These are phyloP conservation scores for Habrosyne pyritoides DNA, from an alignment of 2,888 invertebrate genomes.

Conservation along the genomic window DNA sequence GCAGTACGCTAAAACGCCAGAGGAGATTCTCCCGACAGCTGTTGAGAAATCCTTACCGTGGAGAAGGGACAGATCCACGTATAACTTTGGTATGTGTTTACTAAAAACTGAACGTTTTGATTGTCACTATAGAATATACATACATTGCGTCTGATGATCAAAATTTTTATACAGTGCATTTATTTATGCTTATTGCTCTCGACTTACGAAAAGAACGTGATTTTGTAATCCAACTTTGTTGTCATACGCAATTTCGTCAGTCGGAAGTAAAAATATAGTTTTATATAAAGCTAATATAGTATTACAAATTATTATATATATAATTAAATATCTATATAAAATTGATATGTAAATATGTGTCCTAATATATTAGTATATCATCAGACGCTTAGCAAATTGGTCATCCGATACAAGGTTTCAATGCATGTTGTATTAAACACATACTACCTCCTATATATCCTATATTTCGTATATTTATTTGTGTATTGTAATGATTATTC, in stretches of 20 bases:
- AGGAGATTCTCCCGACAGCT: slow-evolving; percentile 87
- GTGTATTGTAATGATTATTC: background rate
- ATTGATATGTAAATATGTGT: background rate
- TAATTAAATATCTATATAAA: background rate
- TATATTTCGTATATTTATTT: background rate
- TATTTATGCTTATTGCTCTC: slow-evolving; percentile 4
- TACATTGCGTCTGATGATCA: slow-evolving; percentile 53
- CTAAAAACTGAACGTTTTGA: slow-evolving; percentile 48
- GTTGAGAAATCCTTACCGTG: slow-evolving; percentile 93
- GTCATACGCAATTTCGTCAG: background rate
- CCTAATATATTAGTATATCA: background rate
- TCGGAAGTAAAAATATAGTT: background rate
- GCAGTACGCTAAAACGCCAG: slow-evolving; percentile 85
- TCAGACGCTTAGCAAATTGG: slow-evolving; percentile 29
- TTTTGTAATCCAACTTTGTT: background rate
- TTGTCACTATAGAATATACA: slow-evolving; percentile 37
- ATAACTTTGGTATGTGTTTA: slow-evolving; percentile 87
- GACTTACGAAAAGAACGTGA: background rate
- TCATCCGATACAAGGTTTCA: slow-evolving; percentile 33
- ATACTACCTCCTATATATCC: background rate
- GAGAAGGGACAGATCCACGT: slow-evolving; percentile 90
- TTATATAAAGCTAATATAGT: background rate
- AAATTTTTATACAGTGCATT: slow-evolving; percentile 36
- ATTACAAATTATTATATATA: background rate
- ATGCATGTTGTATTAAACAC: slow-evolving; percentile 8